These are phyloP conservation scores for Odontamblyopus lacepedii DNA, from an alignment of 2,797 vertebrate genomes.

Conservation along the genomic window DNA sequence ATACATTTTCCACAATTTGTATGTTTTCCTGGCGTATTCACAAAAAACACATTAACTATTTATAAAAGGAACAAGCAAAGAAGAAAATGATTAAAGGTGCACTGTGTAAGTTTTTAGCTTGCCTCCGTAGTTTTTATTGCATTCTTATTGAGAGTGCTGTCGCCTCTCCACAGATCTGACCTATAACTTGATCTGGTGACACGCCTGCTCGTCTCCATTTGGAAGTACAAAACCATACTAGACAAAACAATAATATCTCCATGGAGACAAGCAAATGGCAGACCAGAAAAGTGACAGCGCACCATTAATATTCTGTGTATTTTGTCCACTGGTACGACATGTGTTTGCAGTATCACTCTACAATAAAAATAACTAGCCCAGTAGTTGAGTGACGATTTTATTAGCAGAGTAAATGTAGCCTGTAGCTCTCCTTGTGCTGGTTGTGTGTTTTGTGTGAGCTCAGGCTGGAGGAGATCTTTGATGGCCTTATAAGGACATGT, in stretches of 20 bases:
- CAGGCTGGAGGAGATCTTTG: slow-evolving; percentile 26
- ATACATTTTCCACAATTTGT: neutral
- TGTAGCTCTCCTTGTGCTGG: neutral
- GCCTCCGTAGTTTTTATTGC: no score
- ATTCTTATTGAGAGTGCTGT: no score
- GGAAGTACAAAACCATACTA: no score
- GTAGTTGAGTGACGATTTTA: neutral
- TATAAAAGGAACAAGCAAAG: no score
- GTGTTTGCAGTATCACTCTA: neutral
- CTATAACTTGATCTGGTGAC: no score
- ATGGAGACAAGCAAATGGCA: neutral
- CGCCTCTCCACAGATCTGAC: no score
- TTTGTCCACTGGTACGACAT: neutral
- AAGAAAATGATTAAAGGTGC: no score
- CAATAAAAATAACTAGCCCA: neutral
- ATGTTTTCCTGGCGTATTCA: neutral
- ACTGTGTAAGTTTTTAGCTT: no score
- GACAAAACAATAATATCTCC: neutral
- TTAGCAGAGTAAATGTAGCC: neutral
- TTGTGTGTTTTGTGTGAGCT: slow-evolving; percentile 29
- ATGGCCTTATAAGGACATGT: slow-evolving; percentile 60
- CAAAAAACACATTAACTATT: neutral
- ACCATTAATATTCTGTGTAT: neutral
- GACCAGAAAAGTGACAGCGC: neutral
- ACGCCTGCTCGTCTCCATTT: no score